These are phyloP conservation scores for Chrysolina oricalcia DNA, from an alignment of 2,888 invertebrate species.

Conservation along the genomic window DNA sequence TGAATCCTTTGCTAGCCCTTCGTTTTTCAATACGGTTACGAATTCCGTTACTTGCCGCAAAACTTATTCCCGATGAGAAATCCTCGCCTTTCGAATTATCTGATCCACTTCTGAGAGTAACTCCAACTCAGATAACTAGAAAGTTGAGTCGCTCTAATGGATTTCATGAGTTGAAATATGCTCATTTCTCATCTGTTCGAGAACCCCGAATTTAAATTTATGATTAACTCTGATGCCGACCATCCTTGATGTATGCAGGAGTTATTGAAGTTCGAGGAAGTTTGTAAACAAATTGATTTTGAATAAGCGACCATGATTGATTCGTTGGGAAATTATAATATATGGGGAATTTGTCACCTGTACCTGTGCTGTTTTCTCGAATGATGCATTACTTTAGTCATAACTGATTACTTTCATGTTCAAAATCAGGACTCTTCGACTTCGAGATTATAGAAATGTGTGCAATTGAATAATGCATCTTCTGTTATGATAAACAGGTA, in stretches of 20 bases:
- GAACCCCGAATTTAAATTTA: conserved; percentile 57
- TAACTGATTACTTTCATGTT: too few species aligned
- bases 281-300: conserved; percentile 46
- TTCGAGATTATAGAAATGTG: too few species aligned
- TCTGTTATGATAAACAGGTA: too few species aligned
- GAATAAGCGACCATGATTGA: background rate
- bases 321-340: too few species aligned
- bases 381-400: too few species aligned
- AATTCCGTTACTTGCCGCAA: background rate
- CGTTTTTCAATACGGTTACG: conserved; percentile 16
- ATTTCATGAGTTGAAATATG: conserved; percentile 65
- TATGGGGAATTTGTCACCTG: too few species aligned
- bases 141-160: conserved; percentile 65
- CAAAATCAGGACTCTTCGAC: too few species aligned
- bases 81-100: conserved; percentile 54
- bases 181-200: conserved; percentile 60
- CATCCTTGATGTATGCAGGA: conserved; percentile 39
- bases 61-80: conserved; percentile 39
- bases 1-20: background rate
- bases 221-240: conserved; percentile 57
- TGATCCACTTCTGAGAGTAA: conserved; percentile 47
- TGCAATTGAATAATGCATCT: too few species aligned
- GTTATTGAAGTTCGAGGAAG: conserved; percentile 47
- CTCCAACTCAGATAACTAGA: conserved; percentile 58
- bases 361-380: too few species aligned